phyloP scores from a whole-genome alignment of 2,113 vertebrate genomes.

The Geococcyx californianus region DNA sequence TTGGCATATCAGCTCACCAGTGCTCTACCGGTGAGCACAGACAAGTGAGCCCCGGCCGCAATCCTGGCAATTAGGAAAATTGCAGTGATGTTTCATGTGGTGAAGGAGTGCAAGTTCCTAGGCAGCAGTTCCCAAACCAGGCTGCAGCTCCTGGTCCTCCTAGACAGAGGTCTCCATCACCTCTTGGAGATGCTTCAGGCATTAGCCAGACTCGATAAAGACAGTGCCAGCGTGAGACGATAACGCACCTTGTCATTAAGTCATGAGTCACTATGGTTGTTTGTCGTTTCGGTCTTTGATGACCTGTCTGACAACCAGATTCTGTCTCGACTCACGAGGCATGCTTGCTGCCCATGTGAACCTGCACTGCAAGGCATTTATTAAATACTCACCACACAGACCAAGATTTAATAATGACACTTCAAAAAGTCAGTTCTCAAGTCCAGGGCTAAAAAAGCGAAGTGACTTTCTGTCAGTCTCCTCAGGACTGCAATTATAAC shows the following conservation, averaged over 20 bases:
- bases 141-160: neutral
- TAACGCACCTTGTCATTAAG: neutral
- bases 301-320: neutral
- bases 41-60: neutral
- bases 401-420: neutral
- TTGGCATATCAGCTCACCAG: fast-evolving
- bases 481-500: neutral
- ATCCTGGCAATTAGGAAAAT: neutral
- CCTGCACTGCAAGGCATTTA: neutral
- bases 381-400: neutral
- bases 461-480: neutral
- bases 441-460: neutral
- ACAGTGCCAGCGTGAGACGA: fast-evolving
- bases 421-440: neutral
- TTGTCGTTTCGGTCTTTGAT: neutral
- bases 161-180: neutral
- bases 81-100: neutral
- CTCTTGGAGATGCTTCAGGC: neutral
- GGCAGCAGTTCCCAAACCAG: neutral
- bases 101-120: neutral
- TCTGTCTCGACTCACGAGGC: neutral
- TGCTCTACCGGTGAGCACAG: neutral
- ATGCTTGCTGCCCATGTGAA: neutral
- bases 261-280: neutral
- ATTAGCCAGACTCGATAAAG: neutral